A percentile compares a stretch with the other conserved stretches of the same genome.
phyloP scores from a whole-genome alignment of 1,140 invertebrate species.

The Drosophila busckii region DNA sequence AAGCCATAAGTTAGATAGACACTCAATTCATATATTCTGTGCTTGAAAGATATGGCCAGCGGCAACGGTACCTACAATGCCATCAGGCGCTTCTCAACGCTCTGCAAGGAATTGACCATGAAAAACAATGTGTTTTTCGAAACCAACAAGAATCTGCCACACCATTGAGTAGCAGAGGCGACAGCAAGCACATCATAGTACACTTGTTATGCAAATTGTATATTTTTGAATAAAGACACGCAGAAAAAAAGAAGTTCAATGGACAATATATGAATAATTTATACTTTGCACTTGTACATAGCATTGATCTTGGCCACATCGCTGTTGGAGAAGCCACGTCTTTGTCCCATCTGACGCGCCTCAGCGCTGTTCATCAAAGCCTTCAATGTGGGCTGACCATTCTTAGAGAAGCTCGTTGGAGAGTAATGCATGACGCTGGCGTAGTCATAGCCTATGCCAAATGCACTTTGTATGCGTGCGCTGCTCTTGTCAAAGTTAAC shows the following conservation, averaged over 20 bases:
- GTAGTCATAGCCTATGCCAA: slow-evolving; percentile 87
- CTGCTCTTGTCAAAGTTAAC: slow-evolving; percentile 86
- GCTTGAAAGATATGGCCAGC: slow-evolving; percentile 42
- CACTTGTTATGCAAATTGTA: slow-evolving; percentile 31
- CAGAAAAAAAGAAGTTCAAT: slow-evolving; percentile 4
- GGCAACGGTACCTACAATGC: slow-evolving; percentile 52
- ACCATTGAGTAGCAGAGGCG: slow-evolving; percentile 38
- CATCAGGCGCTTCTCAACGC: slow-evolving; percentile 71
- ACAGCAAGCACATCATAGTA: not conserved
- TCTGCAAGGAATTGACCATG: slow-evolving; percentile 74
- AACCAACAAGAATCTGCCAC: slow-evolving; percentile 66
- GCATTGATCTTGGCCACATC: slow-evolving; percentile 86
- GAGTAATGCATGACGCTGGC: slow-evolving; percentile 91
- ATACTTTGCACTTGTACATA: slow-evolving; percentile 85
- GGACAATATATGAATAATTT: too few relatives aligned
- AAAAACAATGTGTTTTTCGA: slow-evolving; percentile 74
- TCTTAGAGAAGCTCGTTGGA: slow-evolving; percentile 85
- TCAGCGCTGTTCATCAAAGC: slow-evolving; percentile 63
- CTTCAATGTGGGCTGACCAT: slow-evolving; percentile 85
- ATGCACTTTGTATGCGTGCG: slow-evolving; percentile 80
- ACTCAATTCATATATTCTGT: too few relatives aligned
- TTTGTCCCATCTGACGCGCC: slow-evolving; percentile 82
- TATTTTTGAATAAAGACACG: slow-evolving; percentile 41
- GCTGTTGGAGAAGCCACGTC: slow-evolving; percentile 84
- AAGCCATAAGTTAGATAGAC: too few relatives aligned